These are phyloP conservation scores for Eciton burchellii DNA, from an alignment of 1,140 invertebrate species.

Conservation along the genomic window DNA sequence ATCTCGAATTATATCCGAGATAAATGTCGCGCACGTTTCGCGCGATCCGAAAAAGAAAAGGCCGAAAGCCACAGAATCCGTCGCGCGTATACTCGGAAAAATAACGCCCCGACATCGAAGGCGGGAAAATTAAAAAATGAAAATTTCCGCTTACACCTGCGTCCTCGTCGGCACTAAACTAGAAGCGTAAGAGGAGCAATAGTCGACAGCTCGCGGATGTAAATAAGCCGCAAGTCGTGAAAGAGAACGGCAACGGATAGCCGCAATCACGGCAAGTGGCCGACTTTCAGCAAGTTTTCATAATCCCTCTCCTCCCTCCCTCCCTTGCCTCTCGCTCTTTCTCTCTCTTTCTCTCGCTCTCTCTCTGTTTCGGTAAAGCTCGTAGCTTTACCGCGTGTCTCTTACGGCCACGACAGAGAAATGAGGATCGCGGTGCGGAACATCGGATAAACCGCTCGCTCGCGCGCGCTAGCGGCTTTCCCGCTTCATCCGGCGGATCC, in stretches of 20 bases:
- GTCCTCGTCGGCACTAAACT: slow-evolving; percentile 24
- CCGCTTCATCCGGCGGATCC: background rate
- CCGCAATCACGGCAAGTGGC: slow-evolving; percentile 80
- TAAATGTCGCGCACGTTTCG: background rate
- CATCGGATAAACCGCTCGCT: background rate
- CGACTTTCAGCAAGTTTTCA: slow-evolving; percentile 69
- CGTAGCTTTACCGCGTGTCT: slow-evolving; percentile 36
- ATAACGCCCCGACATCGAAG: background rate
- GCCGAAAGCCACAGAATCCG: too few relatives aligned
- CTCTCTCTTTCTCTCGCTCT: too few relatives aligned
- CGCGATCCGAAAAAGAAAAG: background rate
- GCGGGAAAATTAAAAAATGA: slow-evolving; percentile 43
- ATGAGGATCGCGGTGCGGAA: slow-evolving; percentile 7
- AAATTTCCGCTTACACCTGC: slow-evolving; percentile 79
- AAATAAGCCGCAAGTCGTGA: slow-evolving; percentile 77
- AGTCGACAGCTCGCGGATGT: slow-evolving; percentile 66
- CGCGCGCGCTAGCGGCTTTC: slow-evolving; percentile 6
- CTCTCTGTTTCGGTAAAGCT: too few relatives aligned
- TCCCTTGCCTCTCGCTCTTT: too few relatives aligned
- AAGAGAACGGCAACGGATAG: slow-evolving; percentile 70
- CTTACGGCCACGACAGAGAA: slow-evolving; percentile 28
- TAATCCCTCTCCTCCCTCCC: slow-evolving; percentile 55
- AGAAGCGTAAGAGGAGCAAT: slow-evolving; percentile 44
- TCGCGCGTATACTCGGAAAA: background rate
- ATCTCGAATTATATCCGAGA: background rate